Percentiles rank a stretch among this genome's conserved stretches.
Evolutionary conservation across 2,888 invertebrate species (phyloP).

Genomic region (Psylliodes chrysocephalus): DNA sequence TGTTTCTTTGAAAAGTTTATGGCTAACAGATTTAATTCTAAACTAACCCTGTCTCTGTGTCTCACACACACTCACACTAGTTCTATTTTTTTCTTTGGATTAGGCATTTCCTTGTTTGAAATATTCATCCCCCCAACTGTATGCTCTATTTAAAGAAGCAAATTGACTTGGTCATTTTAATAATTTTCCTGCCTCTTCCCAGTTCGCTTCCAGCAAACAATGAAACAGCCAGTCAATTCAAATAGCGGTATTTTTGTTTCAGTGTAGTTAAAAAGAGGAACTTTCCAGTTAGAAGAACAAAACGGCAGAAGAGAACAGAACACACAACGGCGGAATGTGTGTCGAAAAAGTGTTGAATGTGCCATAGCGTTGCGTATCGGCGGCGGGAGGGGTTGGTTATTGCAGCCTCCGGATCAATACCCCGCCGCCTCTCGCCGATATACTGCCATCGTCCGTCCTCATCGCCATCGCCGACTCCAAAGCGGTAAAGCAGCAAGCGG

Average conservation of each 20-base stretch:
- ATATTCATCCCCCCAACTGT: too few relatives aligned
- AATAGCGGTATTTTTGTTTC: neutral
- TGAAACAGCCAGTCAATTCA: too few relatives aligned
- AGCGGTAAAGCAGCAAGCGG: neutral
- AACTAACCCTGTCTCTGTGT: too few relatives aligned
- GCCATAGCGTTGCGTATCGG: slow-evolving; percentile 50
- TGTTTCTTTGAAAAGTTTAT: too few relatives aligned
- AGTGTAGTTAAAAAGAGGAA: neutral
- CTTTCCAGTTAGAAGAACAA: slow-evolving; percentile 5
- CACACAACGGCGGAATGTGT: neutral
- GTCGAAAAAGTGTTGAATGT: slow-evolving; percentile 45
- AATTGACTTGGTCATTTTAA: too few relatives aligned
- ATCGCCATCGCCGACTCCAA: slow-evolving; percentile 11
- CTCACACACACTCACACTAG: too few relatives aligned
- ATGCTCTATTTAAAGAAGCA: too few relatives aligned
- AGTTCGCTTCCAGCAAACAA: too few relatives aligned
- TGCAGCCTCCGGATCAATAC: slow-evolving; percentile 54
- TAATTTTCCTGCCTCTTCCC: too few relatives aligned
- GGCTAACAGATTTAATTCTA: too few relatives aligned
- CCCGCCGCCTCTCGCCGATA: slow-evolving; percentile 46
- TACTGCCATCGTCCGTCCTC: slow-evolving; percentile 27
- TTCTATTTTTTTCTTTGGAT: too few relatives aligned
- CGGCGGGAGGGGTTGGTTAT: slow-evolving; percentile 48
- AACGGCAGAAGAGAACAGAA: neutral
- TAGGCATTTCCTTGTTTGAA: too few relatives aligned